These are phyloP conservation scores for Calliphora vomitoria DNA, from an alignment of 2,888 invertebrate genomes.

Conservation along the genomic window DNA sequence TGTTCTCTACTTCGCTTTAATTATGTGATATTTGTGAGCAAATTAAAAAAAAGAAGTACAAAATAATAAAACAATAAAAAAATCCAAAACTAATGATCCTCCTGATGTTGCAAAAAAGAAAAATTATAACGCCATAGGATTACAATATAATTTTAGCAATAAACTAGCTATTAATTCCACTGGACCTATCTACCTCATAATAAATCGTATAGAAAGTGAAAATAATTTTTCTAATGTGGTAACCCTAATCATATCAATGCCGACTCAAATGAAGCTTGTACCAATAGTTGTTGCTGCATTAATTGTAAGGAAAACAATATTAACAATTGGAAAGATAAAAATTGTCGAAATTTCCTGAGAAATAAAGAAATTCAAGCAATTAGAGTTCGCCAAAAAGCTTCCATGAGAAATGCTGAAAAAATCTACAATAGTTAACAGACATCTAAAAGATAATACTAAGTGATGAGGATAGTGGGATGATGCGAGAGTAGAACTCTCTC, in stretches of 20 bases:
- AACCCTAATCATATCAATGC: slow-evolving; percentile 3
- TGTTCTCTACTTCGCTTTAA: not conserved
- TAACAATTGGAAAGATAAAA: slow-evolving; percentile 19
- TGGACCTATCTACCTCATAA: not conserved
- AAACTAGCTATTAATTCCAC: not conserved
- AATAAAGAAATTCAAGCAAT: slow-evolving; percentile 24
- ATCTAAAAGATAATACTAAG: not conserved
- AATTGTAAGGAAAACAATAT: slow-evolving; percentile 41
- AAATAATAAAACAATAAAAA: not conserved
- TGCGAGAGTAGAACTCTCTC: too few relatives aligned
- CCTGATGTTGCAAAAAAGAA: not conserved
- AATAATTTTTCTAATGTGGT: slow-evolving; percentile 5
- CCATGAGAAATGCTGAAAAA: slow-evolving; percentile 13
- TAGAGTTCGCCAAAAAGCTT: too few relatives aligned
- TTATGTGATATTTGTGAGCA: not conserved
- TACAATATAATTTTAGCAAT: not conserved
- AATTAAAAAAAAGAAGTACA: not conserved
- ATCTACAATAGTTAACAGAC: slow-evolving; percentile 16
- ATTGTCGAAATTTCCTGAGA: slow-evolving; percentile 44
- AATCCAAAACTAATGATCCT: not conserved
- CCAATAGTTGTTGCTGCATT: slow-evolving; percentile 7
- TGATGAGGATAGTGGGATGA: not conserved
- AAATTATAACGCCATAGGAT: not conserved
- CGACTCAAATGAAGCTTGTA: slow-evolving; percentile 18
- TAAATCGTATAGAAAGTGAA: not conserved